Conservation (phyloP, 2,113 vertebrate species). For the Labeo catla region DNA sequence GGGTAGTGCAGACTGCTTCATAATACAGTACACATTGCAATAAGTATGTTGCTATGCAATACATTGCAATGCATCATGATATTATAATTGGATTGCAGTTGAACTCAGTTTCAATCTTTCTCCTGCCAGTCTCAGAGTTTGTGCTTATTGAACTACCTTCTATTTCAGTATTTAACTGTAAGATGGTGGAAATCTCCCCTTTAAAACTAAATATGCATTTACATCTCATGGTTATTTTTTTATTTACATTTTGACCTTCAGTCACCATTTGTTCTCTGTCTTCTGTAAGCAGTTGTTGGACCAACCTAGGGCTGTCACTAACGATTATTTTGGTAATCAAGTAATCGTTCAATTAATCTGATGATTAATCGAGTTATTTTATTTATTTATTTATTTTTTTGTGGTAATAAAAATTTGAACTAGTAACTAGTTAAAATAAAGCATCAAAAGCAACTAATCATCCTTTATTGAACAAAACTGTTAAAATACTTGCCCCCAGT, state of each 20-base stretch:
- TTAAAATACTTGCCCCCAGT: too few species aligned
- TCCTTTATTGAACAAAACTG: too few species aligned
- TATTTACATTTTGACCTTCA: slow-evolving; percentile 6
- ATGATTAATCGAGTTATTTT: too few species aligned
- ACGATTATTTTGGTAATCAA: too few species aligned
- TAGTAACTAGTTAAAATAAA: too few species aligned
- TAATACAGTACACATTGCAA: not conserved
- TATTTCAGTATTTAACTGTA: not conserved
- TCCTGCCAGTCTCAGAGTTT: not conserved
- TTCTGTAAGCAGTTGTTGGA: not conserved
- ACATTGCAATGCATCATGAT: not conserved
- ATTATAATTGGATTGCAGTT: not conserved
- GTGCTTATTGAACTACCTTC: not conserved
- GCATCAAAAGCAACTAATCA: too few species aligned
- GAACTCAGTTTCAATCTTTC: not conserved
- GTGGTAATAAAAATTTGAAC: too few species aligned
- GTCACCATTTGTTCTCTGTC: slow-evolving; percentile 12
- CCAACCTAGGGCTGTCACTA: too few species aligned
- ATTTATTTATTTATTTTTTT: too few species aligned
- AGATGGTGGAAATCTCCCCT: not conserved
- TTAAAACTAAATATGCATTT: not conserved
- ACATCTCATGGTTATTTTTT: not conserved
- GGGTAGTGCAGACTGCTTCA: not conserved
- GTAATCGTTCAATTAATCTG: too few species aligned
- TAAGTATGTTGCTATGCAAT: not conserved